Evolutionary conservation across 2,113 vertebrate genomes (phyloP), one percentile per base, ranked within the genome.

Genomic region (Pomatostomus ruficeps): DNA sequence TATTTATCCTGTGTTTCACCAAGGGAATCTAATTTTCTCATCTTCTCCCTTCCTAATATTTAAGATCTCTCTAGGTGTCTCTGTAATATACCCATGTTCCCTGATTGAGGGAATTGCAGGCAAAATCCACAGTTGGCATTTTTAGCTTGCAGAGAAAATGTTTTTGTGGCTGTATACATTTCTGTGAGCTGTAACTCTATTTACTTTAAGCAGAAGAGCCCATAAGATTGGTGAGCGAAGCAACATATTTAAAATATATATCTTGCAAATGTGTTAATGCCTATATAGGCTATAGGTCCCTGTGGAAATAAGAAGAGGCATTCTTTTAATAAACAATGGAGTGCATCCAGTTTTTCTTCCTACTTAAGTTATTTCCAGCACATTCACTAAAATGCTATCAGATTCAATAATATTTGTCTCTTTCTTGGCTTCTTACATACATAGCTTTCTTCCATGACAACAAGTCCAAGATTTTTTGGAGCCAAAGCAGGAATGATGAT

Each of bases 391-490:
- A 95, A 97, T 88, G 89, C 95, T 95, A 93, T 94, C 93, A 91
- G 86, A 96, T 94, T 92, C 82, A 94, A 81, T 88, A 92, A 91
- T 94, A 92, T 93, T 87, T 93, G 86, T 96, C 80, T 97, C 88
- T 97, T 94, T 94, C 88, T 96, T 96, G 97, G 96, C 97, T 91
- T 91, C 85, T 91, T 76, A 67, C 68, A 87, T 83, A 88, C 84
- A 92, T 89, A 94, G 91, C 94, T 95, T 96, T 94, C 92, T 95
- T 94, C 61, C 85, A 75, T 91, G 65, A 97, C 96, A 97, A 94
- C 87, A 95, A 95, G 88, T 92, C 96, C 96, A 95, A 97, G 85
- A 73, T 96, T 88, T 94, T 96, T 80, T 94, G 62, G 93, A 91
- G 91, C 74, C 88, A 96, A 85, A 87, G 77, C 52, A 77, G 85